Percentiles rank a stretch among this genome's conserved stretches.
Conservation (phyloP, 2,797 vertebrate species). For the Enteromius afrohamiltoni region DNA sequence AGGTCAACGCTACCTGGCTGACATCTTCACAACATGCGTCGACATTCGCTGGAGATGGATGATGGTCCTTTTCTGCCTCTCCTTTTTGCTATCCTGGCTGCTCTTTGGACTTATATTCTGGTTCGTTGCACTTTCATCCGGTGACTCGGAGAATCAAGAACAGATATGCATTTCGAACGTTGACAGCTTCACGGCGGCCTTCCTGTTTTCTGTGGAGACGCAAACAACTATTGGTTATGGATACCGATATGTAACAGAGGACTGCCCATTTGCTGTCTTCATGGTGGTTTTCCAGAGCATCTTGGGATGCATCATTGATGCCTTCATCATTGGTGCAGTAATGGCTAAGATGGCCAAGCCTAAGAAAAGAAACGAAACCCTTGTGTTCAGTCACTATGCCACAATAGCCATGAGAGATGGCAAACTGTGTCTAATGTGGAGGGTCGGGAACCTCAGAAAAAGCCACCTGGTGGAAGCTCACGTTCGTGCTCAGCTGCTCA, state of each 20-base stretch:
- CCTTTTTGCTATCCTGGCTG: conserved; percentile 94
- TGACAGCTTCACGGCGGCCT: conserved; percentile 95
- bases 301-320: conserved; percentile 96
- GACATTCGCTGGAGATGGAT: conserved; percentile 99
- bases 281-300: conserved; percentile 98
- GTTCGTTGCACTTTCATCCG: conserved; percentile 90
- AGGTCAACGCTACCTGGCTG: conserved; percentile 93
- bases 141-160: conserved; percentile 84
- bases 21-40: conserved; percentile 97
- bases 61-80: conserved; percentile 93
- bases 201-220: conserved; percentile 97
- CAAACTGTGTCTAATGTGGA: conserved; percentile 96
- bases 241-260: conserved; percentile 93
- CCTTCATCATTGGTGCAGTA: conserved; percentile 95
- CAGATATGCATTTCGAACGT: conserved; percentile 92
- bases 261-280: conserved; percentile 93
- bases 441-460: conserved; percentile 93
- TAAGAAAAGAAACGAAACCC: conserved; percentile 95
- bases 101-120: conserved; percentile 96
- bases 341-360: conserved; percentile 99
- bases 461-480: conserved; percentile 97
- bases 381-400: conserved; percentile 93
- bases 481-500: conserved; percentile 92
- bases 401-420: conserved; percentile 93
- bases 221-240: conserved; percentile 98